These are phyloP conservation scores for Hylia prasina DNA, from an alignment of 2,113 vertebrate genomes.

Conservation along the genomic window DNA sequence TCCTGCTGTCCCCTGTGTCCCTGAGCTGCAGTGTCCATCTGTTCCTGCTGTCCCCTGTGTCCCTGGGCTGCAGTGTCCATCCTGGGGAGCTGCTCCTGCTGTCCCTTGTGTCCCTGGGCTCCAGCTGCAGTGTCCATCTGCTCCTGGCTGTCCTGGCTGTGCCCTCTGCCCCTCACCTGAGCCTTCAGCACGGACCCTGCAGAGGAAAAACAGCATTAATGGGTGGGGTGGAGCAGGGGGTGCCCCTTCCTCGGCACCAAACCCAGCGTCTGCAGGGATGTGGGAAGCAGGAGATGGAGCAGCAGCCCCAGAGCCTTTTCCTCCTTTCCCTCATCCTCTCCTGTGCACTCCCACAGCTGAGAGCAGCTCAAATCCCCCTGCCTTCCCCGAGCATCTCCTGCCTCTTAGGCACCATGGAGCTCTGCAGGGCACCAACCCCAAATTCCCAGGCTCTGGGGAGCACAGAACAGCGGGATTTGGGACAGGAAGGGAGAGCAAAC, in stretches of 20 bases:
- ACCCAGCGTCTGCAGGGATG: fast-evolving
- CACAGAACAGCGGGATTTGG: fast-evolving
- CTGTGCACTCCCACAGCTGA: not conserved
- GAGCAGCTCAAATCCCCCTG: not conserved
- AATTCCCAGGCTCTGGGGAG: fast-evolving
- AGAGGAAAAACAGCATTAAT: not conserved
- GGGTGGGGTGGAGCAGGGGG: not conserved
- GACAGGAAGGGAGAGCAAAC: not conserved
- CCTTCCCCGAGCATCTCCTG: not conserved
- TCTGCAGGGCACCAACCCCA: not conserved
- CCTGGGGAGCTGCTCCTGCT: not conserved
- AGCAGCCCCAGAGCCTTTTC: not conserved
- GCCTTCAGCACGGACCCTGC: not conserved
- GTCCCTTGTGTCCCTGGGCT: not conserved
- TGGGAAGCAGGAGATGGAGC: not conserved
- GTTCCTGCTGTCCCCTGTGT: not conserved
- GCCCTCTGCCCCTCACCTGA: not conserved
- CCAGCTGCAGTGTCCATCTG: not conserved
- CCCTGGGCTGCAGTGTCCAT: fast-evolving
- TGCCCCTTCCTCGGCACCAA: not conserved
- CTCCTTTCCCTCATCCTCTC: not conserved
- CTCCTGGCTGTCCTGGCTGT: not conserved
- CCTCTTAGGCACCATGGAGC: not conserved
- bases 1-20: no score
- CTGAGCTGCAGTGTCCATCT: not conserved